Conservation (phyloP, 2,797 vertebrate genomes). For the Brachyalestes nurse region DNA sequence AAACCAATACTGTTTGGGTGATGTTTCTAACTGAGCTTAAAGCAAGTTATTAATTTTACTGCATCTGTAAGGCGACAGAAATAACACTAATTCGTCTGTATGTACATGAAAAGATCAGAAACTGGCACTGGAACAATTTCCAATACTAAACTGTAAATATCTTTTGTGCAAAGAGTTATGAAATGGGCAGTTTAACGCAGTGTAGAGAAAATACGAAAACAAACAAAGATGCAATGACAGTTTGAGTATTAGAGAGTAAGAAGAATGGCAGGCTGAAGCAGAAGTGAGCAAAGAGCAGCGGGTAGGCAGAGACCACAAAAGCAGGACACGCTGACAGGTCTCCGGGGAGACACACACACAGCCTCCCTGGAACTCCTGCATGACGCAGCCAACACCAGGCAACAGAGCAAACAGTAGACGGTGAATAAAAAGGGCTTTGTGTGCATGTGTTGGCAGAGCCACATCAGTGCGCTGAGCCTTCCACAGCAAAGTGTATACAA, state of each 20-base stretch:
- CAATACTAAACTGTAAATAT: no score
- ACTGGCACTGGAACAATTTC: no score
- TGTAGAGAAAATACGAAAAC: no score
- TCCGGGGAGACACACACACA: conserved; percentile 61
- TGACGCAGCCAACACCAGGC: conserved; percentile 63
- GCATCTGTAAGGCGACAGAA: no score
- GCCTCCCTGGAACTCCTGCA: conserved; percentile 58
- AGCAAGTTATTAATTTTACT: no score
- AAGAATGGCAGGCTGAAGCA: not conserved
- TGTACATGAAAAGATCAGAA: no score
- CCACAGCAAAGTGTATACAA: conserved; percentile 37
- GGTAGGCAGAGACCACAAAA: conserved; percentile 10
- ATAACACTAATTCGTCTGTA: no score
- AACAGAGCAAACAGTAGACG: conserved; percentile 62
- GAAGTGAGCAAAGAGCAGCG: not conserved
- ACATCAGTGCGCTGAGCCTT: conserved; percentile 40
- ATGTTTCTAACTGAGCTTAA: no score
- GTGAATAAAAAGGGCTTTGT: conserved; percentile 53
- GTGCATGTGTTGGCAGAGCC: conserved; percentile 41
- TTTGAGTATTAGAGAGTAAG: not conserved
- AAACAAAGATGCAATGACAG: not conserved
- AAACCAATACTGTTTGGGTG: no score
- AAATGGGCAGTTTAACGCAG: no score
- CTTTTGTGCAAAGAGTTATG: no score
- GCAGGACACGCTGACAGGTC: conserved; percentile 56